Percentiles rank a stretch among this genome's conserved stretches.
phyloP scores from a whole-genome alignment of 2,113 vertebrate genomes.

The Sciurus niger region DNA sequence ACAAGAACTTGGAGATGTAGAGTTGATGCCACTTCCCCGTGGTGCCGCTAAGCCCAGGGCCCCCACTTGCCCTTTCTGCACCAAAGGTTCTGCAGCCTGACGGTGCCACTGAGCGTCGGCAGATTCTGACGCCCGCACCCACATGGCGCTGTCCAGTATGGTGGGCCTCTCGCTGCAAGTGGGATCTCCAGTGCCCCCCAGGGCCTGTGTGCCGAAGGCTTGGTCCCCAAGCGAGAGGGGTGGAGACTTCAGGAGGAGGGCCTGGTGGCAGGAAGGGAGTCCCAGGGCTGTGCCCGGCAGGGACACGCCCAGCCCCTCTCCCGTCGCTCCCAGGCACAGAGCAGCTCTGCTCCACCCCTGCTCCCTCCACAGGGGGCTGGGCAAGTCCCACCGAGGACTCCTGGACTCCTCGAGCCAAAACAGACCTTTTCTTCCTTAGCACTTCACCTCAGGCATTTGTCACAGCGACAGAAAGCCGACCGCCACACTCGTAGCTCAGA shows the following conservation, averaged over 20 bases:
- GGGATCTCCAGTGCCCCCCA: neutral
- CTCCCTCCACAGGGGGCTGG: neutral
- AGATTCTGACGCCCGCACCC: rapidly evolving
- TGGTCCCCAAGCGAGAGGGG: neutral
- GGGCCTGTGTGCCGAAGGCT: neutral
- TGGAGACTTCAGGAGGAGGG: neutral
- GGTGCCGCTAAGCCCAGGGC: neutral
- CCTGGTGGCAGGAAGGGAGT: too few species aligned
- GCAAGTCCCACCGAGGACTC: too few species aligned
- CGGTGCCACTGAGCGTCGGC: neutral
- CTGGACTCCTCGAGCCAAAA: too few species aligned
- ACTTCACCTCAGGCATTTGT: too few species aligned
- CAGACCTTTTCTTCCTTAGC: neutral
- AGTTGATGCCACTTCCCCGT: neutral
- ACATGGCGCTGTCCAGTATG: neutral
- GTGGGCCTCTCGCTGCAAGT: neutral
- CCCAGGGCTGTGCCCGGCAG: too few species aligned
- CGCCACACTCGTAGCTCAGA: too few species aligned
- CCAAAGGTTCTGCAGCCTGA: neutral
- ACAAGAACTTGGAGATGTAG: neutral
- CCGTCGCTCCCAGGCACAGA: neutral
- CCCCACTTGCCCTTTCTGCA: neutral
- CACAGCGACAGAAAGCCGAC: neutral
- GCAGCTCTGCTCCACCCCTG: neutral
- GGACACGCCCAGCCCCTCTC: neutral